phyloP scores from a whole-genome alignment of 2,888 invertebrate genomes.

The Tipula confusa region DNA sequence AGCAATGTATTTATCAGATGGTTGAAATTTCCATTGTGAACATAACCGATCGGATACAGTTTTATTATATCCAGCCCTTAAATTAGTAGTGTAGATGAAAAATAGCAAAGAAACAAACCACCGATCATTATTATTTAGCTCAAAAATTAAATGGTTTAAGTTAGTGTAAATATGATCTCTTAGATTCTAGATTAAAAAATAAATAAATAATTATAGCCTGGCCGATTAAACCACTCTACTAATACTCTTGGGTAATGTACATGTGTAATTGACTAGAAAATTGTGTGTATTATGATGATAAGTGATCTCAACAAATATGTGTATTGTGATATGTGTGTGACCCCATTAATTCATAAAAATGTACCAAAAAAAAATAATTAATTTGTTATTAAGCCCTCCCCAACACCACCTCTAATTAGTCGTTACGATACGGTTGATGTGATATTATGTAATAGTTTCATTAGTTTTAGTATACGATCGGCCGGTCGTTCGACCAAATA shows the following conservation, averaged over 20 bases:
- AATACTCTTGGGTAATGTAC: neutral
- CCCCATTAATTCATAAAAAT: neutral
- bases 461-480: neutral
- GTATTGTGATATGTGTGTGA: neutral
- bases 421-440: neutral
- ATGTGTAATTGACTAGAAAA: constrained; percentile 3
- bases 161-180: neutral
- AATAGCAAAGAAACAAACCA: constrained; percentile 33
- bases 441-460: neutral
- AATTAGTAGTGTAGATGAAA: constrained; percentile 33
- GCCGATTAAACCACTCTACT: no score
- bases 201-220: neutral
- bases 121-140: neutral
- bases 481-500: neutral
- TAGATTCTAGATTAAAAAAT: neutral
- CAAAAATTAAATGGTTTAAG: no score
- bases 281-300: neutral
- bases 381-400: neutral
- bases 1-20: constrained; percentile 60
- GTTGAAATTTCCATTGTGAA: constrained; percentile 59
- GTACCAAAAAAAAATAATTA: neutral
- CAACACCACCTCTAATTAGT: neutral
- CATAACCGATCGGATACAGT: constrained; percentile 57
- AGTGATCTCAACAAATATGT: neutral
- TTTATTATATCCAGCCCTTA: constrained; percentile 58